Conservation (phyloP, 2,888 invertebrate genomes). For the Glomeris marginata region DNA sequence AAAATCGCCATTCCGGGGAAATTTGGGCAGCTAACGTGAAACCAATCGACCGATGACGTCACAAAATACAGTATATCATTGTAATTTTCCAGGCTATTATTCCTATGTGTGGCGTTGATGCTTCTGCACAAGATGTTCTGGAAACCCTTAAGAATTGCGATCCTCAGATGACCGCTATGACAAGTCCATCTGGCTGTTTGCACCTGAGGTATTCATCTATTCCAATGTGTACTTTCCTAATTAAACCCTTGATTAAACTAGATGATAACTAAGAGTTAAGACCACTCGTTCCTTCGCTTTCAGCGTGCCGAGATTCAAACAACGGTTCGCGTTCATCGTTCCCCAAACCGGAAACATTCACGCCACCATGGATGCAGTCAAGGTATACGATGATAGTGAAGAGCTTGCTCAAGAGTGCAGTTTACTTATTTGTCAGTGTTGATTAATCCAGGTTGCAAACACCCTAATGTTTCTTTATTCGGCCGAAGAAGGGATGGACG, state of each 20-base stretch:
- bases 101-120: background rate
- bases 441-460: slow-evolving; percentile 48
- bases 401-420: too few species aligned
- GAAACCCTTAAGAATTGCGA: too few species aligned
- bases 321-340: slow-evolving; percentile 64
- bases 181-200: background rate
- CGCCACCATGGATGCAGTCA: slow-evolving; percentile 60
- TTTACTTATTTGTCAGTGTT: background rate
- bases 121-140: too few species aligned
- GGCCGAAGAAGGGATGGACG: slow-evolving; percentile 48
- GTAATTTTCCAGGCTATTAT: background rate
- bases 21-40: too few species aligned
- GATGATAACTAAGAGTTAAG: background rate
- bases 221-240: too few species aligned
- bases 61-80: background rate
- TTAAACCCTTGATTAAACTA: too few species aligned
- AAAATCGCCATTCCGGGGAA: too few species aligned
- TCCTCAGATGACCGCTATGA: slow-evolving; percentile 3
- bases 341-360: slow-evolving; percentile 59
- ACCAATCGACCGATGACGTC: too few species aligned
- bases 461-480: slow-evolving; percentile 59
- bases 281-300: slow-evolving; percentile 12
- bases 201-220: slow-evolving; percentile 44
- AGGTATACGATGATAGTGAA: too few species aligned
- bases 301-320: slow-evolving; percentile 71